Evolutionary conservation across 2,888 invertebrate species (phyloP).

Genomic region (Lapara coniferarum): DNA sequence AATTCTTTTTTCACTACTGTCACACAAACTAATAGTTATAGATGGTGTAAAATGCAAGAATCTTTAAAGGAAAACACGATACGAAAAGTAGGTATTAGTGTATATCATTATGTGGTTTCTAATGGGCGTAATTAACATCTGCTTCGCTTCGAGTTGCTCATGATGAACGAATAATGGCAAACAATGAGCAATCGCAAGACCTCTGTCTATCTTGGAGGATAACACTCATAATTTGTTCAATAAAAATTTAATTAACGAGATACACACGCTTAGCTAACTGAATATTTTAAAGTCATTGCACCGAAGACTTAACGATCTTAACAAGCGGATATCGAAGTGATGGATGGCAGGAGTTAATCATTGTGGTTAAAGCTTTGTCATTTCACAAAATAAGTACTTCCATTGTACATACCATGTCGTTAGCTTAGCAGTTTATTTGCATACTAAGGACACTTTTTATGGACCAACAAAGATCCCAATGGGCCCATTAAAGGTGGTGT

Average conservation of each 20-base stretch:
- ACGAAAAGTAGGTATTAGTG: too few species aligned
- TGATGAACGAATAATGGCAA: not conserved
- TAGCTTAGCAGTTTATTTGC: conserved; percentile 13
- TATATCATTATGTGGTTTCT: too few species aligned
- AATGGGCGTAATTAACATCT: too few species aligned
- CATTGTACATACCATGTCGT: conserved; percentile 32
- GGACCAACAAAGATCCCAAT: not conserved
- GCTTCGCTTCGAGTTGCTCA: too few species aligned
- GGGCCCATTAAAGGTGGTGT: not conserved
- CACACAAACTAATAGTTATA: too few species aligned
- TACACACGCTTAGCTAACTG: conserved; percentile 12
- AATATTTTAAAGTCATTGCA: conserved; percentile 43
- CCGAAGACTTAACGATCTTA: conserved; percentile 35
- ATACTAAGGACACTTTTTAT: conserved; percentile 26
- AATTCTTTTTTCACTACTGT: too few species aligned
- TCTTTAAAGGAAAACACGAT: not conserved
- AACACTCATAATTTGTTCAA: not conserved
- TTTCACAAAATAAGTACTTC: conserved; percentile 32
- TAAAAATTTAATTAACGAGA: conserved; percentile 14
- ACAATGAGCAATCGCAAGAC: not conserved
- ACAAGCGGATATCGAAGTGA: conserved; percentile 47
- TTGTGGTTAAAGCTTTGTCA: conserved; percentile 34
- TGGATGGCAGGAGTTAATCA: conserved; percentile 37
- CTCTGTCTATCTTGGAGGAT: not conserved
- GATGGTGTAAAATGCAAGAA: not conserved